phyloP scores from a whole-genome alignment of 2,113 vertebrate species.

The Microcebus lehilahytsara region DNA sequence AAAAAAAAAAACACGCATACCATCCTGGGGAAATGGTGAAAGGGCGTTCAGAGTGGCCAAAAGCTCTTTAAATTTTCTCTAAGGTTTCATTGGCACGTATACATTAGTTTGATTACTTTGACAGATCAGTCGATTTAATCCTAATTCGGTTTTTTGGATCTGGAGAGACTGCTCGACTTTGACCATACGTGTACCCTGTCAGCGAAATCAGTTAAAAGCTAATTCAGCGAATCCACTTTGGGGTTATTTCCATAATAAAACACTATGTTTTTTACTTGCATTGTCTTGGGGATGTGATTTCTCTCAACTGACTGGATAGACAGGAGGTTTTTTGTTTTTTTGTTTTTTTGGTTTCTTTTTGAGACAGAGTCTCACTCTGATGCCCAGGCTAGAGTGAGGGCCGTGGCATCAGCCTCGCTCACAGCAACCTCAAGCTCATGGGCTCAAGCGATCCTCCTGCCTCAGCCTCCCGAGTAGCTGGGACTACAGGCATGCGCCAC shows the following conservation, averaged over 20 bases:
- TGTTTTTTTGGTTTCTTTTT: no score
- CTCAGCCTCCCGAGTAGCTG: no score
- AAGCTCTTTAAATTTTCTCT: neutral
- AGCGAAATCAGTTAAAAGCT: neutral
- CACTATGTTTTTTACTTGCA: neutral
- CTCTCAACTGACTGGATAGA: neutral
- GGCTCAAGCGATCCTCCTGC: no score
- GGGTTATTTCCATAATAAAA: neutral
- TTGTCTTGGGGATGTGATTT: neutral
- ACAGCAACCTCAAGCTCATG: no score
- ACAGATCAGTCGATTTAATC: neutral
- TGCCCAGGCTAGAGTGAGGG: no score
- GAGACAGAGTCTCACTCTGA: no score
- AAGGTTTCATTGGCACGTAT: neutral
- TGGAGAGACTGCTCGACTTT: neutral
- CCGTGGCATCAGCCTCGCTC: no score
- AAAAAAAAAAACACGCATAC: neutral
- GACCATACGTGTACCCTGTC: neutral
- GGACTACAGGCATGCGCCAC: no score
- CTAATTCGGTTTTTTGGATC: neutral
- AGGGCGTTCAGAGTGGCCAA: neutral
- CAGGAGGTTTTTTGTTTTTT: no score
- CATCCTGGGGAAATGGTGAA: neutral
- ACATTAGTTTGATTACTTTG: neutral
- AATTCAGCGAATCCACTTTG: neutral